Conservation (phyloP, 2,113 vertebrate species). For the Rhizomys pruinosus region DNA sequence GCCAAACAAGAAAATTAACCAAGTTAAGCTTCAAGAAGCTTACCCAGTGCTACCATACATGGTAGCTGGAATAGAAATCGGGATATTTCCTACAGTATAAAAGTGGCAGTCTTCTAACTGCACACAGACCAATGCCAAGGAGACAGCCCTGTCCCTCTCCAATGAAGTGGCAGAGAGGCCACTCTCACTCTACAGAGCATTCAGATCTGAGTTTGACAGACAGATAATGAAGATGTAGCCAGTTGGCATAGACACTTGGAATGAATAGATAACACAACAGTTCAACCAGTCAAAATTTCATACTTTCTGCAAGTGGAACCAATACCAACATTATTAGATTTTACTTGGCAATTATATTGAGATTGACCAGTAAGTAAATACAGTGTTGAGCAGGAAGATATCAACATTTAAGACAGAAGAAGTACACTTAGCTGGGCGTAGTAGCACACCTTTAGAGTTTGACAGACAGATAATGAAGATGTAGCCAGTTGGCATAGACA, state of each 20-base stretch:
- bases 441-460: too few species aligned
- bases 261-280: background rate
- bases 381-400: background rate
- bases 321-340: background rate
- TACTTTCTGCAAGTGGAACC: background rate
- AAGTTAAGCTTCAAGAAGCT: background rate
- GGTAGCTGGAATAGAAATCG: background rate
- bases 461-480: background rate
- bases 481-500: background rate
- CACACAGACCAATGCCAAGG: background rate
- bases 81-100: background rate
- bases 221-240: background rate
- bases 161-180: background rate
- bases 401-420: background rate
- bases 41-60: background rate
- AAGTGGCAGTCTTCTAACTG: background rate
- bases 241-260: background rate
- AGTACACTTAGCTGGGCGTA: too few species aligned
- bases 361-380: background rate
- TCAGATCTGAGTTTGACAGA: background rate
- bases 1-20: constrained; percentile 20
- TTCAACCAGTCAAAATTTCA: constrained; percentile 6
- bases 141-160: background rate
- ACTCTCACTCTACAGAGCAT: background rate
- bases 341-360: background rate